Evolutionary conservation across 2,888 invertebrate genomes (phyloP).

Genomic region (Euspilapteryx auroguttella): DNA sequence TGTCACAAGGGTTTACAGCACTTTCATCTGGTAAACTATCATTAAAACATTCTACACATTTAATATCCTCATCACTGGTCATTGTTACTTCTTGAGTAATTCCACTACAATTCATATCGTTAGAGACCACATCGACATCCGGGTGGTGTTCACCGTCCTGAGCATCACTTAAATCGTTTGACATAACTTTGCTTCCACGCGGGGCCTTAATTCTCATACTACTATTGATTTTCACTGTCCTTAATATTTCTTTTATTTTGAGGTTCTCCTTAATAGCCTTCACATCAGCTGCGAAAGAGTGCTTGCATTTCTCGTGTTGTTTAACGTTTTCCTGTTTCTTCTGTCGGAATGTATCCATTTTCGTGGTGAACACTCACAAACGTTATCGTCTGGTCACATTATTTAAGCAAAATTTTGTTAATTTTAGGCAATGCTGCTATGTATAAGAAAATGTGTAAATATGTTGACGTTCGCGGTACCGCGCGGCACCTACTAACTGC

Average conservation of each 20-base stretch:
- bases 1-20: not conserved
- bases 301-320: constrained; percentile 23
- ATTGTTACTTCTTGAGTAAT: no score
- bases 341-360: constrained; percentile 35
- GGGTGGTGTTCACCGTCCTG: constrained; percentile 25
- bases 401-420: no score
- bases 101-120: no score
- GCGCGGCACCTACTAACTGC: no score
- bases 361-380: constrained; percentile 4
- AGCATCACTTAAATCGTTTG: constrained; percentile 27
- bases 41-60: no score
- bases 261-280: constrained; percentile 40
- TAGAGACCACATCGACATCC: not conserved
- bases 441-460: no score
- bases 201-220: constrained; percentile 42
- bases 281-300: constrained; percentile 26
- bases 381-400: not conserved
- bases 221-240: constrained; percentile 46
- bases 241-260: constrained; percentile 42
- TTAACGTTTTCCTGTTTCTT: constrained; percentile 29
- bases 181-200: constrained; percentile 35
- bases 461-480: no score
- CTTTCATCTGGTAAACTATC: not conserved
- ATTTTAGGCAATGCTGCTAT: no score
- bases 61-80: no score